Base-by-base conservation (phyloP, 53 echinoderm and acorn worm genomes). In the Stichopus horrens region DNA sequence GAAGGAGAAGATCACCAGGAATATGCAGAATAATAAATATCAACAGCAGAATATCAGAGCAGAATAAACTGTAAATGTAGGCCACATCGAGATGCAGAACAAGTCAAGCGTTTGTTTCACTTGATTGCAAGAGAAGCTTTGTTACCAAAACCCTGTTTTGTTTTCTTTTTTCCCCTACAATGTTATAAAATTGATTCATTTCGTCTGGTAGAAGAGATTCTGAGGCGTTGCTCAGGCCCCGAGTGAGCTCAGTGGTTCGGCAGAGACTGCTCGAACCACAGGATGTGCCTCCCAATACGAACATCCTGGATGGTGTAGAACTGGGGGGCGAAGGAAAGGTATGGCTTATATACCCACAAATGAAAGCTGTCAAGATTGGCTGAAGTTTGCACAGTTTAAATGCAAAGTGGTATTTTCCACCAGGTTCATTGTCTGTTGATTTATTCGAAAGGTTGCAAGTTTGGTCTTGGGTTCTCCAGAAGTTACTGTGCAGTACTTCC, bases 321-420 rank as follows among this genome's bases (percentile, higher is more conserved):
- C 90, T 94, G 55, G 94, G 92, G 21, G 96, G 90, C 60, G 91
- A 93, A 65, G 90, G 92, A n/a, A 93, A 88, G 88, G 96, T 96
- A 86, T 73, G 93, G 68, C 5, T n/a, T 9, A 76, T 5, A 58
- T 5, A 21, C 23, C 23, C 85, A 22, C 5, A 65, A 81, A 55
- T 37, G 52, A 53, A 6, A 56, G 9, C 76, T 76, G 53, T 71
- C 16, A 71, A 71, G 71, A 20, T 6, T 71, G 71, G 71, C 71
- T n/a, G 71, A 71, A 71, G 14, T n/a, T 71, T 37, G 37, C 37
- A 37, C 37, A 37, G 37, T 37, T 37, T 37, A 37, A 37, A 37
- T 37, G 0, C 0, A 37, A 37, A 37, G 37, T 2, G 37, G 37
- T 37, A 37, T 37, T 37, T 37, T 37, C 37, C 37, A 37, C 37